Base-by-base conservation (phyloP, 2,888 invertebrate species). In the Prostheceraeus crozeri region DNA sequence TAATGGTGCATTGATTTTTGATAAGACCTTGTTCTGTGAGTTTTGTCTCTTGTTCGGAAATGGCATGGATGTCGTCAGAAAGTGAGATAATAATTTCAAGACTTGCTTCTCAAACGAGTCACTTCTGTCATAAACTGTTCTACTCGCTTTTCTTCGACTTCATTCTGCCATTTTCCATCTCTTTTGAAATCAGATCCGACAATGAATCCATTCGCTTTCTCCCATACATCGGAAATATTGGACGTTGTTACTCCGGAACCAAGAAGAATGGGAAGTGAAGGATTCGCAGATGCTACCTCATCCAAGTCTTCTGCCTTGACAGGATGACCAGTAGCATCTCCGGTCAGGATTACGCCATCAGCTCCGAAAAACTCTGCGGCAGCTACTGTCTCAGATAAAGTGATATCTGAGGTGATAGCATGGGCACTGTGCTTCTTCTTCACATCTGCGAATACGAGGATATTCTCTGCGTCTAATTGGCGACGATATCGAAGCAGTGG, bases 391-490 rank as follows among this genome's bases (percentile, higher is more conserved):
- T 85, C 85, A 16, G 78, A 70, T 33, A 86, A 73, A 52, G 77
- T 80, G 0, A 86, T 78, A 73, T 88, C 87, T 14, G 76, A 72
- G 0, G 87, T 87, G 14, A 88, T 82, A 0, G 84, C 77, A 73
- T 88, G 87, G 0, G 87, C 82, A 71, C 83, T 82, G 72, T 88
- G 87, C 70, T 87, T 88, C 72, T 88, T 88, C 72, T 88, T 87
- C n/a, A 88, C 81, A 75, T 88, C 87, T 0, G 84, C 82, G 60
- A 86, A 83, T 6, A 87, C 74, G 1, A 83, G 74, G 19, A 88
- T 76, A 68, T 84, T 69, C 4, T 84, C 81, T 0, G 85, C 86
- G 55, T 81, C 82, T 59, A 88, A 83, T 6, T 76, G 69, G 62
- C 77, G 81, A 10, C 86, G 77, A 72, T 85, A 87, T 62, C 87